These are phyloP conservation scores for Malurus alboscapulatus DNA, from an alignment of 2,113 vertebrate species.

Conservation along the genomic window DNA sequence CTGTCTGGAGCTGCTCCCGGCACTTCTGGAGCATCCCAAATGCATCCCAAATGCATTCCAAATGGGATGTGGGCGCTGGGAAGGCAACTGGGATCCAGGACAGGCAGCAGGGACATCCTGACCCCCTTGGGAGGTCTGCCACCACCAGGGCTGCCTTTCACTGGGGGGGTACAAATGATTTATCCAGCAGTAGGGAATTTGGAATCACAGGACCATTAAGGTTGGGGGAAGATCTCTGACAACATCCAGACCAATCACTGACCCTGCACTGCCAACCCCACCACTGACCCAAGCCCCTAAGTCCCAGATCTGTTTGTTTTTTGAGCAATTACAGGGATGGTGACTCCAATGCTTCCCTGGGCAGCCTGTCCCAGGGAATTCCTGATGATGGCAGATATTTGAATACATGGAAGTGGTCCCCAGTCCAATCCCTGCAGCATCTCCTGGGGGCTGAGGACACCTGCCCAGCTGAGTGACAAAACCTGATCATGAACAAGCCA, in stretches of 20 bases:
- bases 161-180: rapidly evolving
- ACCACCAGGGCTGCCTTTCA: rapidly evolving
- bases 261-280: not conserved
- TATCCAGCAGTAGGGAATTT: rapidly evolving
- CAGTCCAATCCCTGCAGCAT: not conserved
- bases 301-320: no score
- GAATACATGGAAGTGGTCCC: not conserved
- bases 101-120: not conserved
- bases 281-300: not conserved
- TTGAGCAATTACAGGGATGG: not conserved
- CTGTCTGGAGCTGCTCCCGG: rapidly evolving
- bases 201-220: no score
- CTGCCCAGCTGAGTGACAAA: not conserved
- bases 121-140: rapidly evolving
- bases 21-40: not conserved
- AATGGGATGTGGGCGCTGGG: not conserved
- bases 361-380: not conserved
- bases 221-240: not conserved
- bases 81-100: rapidly evolving
- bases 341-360: not conserved
- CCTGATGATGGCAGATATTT: not conserved
- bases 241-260: not conserved
- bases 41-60: rapidly evolving
- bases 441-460: not conserved
- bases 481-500: not conserved